These are phyloP conservation scores for Hiodon alosoides DNA, from an alignment of 2,113 vertebrate genomes.

Conservation along the genomic window DNA sequence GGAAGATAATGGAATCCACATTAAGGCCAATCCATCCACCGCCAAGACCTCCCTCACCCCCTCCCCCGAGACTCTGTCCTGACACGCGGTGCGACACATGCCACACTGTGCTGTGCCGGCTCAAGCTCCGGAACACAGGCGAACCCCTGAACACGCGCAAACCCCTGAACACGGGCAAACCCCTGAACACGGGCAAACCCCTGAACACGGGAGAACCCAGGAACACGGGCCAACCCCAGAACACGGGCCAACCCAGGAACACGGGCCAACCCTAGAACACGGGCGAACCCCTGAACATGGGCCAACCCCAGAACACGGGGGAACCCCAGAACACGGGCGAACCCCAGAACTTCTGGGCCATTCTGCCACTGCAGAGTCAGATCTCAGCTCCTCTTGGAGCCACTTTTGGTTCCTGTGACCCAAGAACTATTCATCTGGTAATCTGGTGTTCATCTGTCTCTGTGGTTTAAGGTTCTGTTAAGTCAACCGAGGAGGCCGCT, in stretches of 20 bases:
- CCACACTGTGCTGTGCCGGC: not conserved
- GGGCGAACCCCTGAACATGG: not conserved
- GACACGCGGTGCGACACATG: not conserved
- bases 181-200: too few relatives aligned
- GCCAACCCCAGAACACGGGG: not conserved
- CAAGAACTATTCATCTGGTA: too few relatives aligned
- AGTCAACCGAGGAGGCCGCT: too few relatives aligned
- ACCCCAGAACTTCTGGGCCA: too few relatives aligned
- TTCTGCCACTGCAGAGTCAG: too few relatives aligned
- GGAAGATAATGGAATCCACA: conserved; percentile 26
- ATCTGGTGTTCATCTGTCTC: too few relatives aligned
- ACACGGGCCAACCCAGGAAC: too few relatives aligned
- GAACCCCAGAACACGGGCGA: too few relatives aligned
- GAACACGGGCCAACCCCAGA: not conserved
- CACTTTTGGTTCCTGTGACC: too few relatives aligned
- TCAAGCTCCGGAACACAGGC: not conserved
- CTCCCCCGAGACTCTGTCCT: not conserved
- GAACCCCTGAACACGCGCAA: not conserved
- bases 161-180: too few relatives aligned
- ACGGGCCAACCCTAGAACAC: not conserved
- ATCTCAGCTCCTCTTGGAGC: too few relatives aligned
- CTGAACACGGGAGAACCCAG: not conserved
- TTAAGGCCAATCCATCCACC: conserved; percentile 1
- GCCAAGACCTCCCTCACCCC: not conserved
- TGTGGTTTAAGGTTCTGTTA: too few relatives aligned